A percentile compares a stretch with the other conserved stretches of the same genome.
These are phyloP conservation scores for Melitaea cinxia DNA, from an alignment of 1,140 invertebrate genomes.

Conservation along the genomic window DNA sequence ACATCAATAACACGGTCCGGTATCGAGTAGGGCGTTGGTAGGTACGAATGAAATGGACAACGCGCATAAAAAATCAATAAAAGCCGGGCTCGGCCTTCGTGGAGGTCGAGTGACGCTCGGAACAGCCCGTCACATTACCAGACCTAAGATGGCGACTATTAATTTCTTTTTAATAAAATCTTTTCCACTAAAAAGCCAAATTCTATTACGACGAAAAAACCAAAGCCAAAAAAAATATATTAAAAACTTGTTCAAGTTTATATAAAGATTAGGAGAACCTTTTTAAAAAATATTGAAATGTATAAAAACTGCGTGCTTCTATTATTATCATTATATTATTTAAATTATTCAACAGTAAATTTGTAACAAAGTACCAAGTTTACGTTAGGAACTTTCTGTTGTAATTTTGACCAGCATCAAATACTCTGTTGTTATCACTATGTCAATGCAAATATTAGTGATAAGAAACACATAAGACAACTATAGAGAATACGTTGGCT, in stretches of 20 bases:
- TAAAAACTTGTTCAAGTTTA: too few relatives aligned
- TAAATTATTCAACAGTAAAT: too few relatives aligned
- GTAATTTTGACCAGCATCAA: too few relatives aligned
- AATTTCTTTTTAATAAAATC: slow-evolving; percentile 25
- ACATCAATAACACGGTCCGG: slow-evolving; percentile 29
- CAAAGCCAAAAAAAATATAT: too few relatives aligned
- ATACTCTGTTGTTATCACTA: background rate
- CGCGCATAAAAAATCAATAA: slow-evolving; percentile 79
- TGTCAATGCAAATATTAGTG: slow-evolving; percentile 5
- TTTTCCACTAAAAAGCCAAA: too few relatives aligned
- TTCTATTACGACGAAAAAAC: too few relatives aligned
- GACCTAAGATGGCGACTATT: slow-evolving; percentile 28
- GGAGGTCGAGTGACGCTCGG: slow-evolving; percentile 62
- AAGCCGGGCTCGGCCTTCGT: slow-evolving; percentile 70
- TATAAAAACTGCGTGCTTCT: too few relatives aligned
- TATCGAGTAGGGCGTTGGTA: slow-evolving; percentile 42
- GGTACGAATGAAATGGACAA: slow-evolving; percentile 62
- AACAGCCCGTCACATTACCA: slow-evolving; percentile 40
- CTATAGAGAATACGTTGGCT: slow-evolving; percentile 55
- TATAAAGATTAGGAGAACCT: too few relatives aligned
- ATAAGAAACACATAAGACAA: slow-evolving; percentile 34
- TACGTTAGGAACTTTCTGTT: too few relatives aligned
- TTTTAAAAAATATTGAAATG: too few relatives aligned
- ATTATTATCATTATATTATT: too few relatives aligned
- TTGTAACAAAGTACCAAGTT: too few relatives aligned